Evolutionary conservation across 2,797 vertebrate species (phyloP).

Genomic region (Gorsachius magnificus): DNA sequence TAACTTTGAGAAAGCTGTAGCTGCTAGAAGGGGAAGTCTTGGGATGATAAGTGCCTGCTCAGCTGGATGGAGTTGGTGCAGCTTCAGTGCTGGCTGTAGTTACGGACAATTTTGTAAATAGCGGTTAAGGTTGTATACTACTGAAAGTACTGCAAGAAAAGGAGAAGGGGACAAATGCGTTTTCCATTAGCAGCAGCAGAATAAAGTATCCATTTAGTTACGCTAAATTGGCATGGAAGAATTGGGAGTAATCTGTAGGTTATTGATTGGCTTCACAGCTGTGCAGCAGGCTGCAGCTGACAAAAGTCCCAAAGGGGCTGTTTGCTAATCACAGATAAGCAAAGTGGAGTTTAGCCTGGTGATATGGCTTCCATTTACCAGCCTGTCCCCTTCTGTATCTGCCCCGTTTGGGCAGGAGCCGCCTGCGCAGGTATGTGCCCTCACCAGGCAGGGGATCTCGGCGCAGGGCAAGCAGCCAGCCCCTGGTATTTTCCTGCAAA

Average conservation of each 20-base stretch:
- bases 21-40: neutral
- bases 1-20: neutral
- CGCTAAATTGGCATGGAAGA: neutral
- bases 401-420: neutral
- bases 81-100: neutral
- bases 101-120: neutral
- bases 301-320: neutral
- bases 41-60: neutral
- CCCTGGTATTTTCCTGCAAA: neutral
- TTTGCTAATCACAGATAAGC: neutral
- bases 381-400: neutral
- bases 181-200: neutral
- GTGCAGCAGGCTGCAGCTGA: neutral
- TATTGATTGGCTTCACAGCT: neutral
- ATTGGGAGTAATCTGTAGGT: neutral
- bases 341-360: neutral
- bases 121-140: neutral
- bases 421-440: rapidly evolving
- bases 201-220: neutral
- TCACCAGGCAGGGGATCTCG: neutral
- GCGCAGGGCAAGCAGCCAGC: rapidly evolving
- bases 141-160: neutral
- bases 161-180: neutral
- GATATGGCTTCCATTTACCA: neutral
- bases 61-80: neutral